Base-by-base conservation (phyloP, 2,888 invertebrate genomes). In the Caenorhabditis sp. region DNA sequence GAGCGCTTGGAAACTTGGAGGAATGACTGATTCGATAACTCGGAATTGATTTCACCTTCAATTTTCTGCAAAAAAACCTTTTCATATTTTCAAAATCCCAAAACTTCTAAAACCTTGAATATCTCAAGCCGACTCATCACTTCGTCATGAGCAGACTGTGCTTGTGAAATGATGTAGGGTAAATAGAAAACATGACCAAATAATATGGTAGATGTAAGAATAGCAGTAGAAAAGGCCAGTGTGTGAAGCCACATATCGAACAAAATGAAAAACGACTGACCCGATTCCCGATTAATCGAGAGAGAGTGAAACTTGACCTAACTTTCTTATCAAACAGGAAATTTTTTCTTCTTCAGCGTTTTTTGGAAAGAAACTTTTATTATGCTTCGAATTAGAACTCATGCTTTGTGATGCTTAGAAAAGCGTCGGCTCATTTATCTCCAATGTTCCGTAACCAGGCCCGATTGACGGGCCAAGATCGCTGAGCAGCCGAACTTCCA, bases 381-480 rank as follows among this genome's bases (percentile, higher is more conserved):
- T n/a, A n/a, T n/a, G n/a, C n/a, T n/a, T n/a, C n/a, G n/a, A n/a
- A n/a, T n/a, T n/a, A n/a, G n/a, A n/a, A n/a, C n/a, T n/a, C n/a
- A n/a, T n/a, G n/a, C n/a, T n/a, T n/a, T n/a, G n/a, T n/a, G n/a
- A n/a, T n/a, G n/a, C 6, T 55, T 31, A 72, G 23, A 72, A 72
- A 17, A 72, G 54, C 8, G 68, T 68, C 12, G 72, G 72, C 19
- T 72, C 72, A 31, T 72, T 67, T 14, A 61, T 27, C 26, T 72
- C 68, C 5, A 79, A 27, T 14, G 78, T 72, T 27, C 78, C 76
- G 58, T 79, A 79, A 37, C 67, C 67, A 12, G 66, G 57, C 4
- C 63, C 64, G 8, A 69, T 63, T 0, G 76, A 63, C 8, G 72
- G 72, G 19, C 79, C 79, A 6, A 79, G 53, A 54, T 79, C 79